Evolutionary conservation across 92 coral and sea anemone genomes (phyloP).

Genomic region (Bergia sp.): DNA sequence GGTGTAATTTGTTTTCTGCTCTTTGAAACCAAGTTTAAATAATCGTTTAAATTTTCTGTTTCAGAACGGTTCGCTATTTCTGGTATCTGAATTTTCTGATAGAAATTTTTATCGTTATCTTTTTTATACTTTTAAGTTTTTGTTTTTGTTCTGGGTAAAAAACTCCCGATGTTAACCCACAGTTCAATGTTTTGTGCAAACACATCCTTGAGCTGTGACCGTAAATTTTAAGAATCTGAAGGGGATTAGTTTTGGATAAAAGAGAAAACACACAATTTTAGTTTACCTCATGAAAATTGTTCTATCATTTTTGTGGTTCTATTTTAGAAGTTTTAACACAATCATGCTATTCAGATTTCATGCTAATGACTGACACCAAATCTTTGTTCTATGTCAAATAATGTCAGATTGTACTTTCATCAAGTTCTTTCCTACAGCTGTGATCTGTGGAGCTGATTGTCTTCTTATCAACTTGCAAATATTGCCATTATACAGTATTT

Average conservation of each 20-base stretch:
- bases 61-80: not conserved
- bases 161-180: not conserved
- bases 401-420: not conserved
- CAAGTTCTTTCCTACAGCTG: constrained; percentile 24
- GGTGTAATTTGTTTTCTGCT: not conserved
- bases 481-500: constrained; percentile 2
- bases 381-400: not conserved
- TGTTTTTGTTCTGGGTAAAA: not conserved
- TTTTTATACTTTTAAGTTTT: not conserved
- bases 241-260: constrained; percentile 32
- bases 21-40: not conserved
- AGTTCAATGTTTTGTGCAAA: not conserved
- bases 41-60: not conserved
- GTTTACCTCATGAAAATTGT: not conserved
- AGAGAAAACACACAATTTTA: not conserved
- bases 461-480: not conserved
- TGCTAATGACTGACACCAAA: not conserved
- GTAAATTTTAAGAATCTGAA: not conserved
- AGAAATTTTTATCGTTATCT: not conserved
- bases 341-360: no score
- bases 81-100: not conserved
- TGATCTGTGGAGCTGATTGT: constrained; percentile 33
- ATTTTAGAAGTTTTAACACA: not conserved
- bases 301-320: not conserved
- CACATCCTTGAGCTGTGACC: constrained; percentile 4